phyloP scores from a whole-genome alignment of 2,113 vertebrate genomes.

The Pycnonotus jocosus region DNA sequence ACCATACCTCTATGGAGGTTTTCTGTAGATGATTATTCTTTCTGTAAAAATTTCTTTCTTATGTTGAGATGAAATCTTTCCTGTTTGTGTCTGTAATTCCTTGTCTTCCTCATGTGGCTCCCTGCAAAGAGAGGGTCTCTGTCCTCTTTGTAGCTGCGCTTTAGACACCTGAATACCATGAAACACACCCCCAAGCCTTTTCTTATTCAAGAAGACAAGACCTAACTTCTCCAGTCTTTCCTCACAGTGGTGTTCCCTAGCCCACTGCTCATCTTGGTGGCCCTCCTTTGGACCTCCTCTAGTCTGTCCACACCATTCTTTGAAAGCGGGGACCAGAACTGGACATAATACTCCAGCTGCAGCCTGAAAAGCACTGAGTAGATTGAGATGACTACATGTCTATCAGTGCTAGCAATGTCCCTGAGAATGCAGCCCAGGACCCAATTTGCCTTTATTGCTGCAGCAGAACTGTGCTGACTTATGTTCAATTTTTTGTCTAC shows the following conservation, averaged over 20 bases:
- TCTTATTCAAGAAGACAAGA: not conserved
- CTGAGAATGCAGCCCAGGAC: not conserved
- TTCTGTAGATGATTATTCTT: not conserved
- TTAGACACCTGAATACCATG: not conserved
- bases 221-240: not conserved
- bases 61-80: not conserved
- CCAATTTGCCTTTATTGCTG: not conserved
- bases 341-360: not conserved
- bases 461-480: not conserved
- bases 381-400: not conserved
- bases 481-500: not conserved
- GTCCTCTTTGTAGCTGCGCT: not conserved
- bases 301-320: not conserved
- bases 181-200: not conserved
- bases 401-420: not conserved
- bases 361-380: not conserved
- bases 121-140: not conserved
- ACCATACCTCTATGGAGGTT: not conserved
- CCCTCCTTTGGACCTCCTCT: accelerated
- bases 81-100: not conserved
- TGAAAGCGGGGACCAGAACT: not conserved
- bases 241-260: not conserved
- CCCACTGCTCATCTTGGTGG: not conserved
- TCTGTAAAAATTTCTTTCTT: not conserved
- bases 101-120: not conserved